Evolutionary conservation across 1,140 invertebrate genomes (phyloP).

Genomic region (Heliconius eleuchia): DNA sequence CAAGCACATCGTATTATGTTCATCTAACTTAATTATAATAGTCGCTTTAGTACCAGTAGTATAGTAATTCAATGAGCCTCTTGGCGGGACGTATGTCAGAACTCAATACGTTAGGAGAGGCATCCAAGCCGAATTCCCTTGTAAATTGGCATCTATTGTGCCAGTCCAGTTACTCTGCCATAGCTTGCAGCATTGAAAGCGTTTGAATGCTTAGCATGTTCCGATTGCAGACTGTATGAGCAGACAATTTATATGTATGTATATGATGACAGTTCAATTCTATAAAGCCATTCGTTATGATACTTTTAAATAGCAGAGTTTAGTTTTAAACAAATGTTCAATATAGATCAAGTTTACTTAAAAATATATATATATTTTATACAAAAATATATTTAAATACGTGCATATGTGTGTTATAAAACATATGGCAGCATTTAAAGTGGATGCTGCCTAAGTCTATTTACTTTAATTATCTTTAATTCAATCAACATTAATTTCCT

Average conservation of each 20-base stretch:
- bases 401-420: neutral
- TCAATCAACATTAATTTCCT: neutral
- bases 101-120: constrained; percentile 42
- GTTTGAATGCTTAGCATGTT: constrained; percentile 69
- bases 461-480: constrained; percentile 51
- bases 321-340: too few relatives aligned
- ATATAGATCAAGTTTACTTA: too few relatives aligned
- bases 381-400: neutral
- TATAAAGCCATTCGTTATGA: neutral
- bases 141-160: constrained; percentile 69
- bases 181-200: constrained; percentile 65
- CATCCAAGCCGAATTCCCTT: constrained; percentile 67
- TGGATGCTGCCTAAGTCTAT: constrained; percentile 45
- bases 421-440: constrained; percentile 7
- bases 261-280: neutral
- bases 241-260: constrained; percentile 25
- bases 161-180: constrained; percentile 51
- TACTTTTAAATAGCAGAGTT: neutral
- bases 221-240: constrained; percentile 50
- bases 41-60: constrained; percentile 13
- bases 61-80: constrained; percentile 32
- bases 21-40: constrained; percentile 29
- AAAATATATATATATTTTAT: too few relatives aligned
- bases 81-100: constrained; percentile 27
- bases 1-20: constrained; percentile 8